A percentile compares a stretch with the other conserved stretches of the same genome.
These are phyloP conservation scores for Ischnura elegans DNA, from an alignment of 2,888 invertebrate genomes.

Conservation along the genomic window DNA sequence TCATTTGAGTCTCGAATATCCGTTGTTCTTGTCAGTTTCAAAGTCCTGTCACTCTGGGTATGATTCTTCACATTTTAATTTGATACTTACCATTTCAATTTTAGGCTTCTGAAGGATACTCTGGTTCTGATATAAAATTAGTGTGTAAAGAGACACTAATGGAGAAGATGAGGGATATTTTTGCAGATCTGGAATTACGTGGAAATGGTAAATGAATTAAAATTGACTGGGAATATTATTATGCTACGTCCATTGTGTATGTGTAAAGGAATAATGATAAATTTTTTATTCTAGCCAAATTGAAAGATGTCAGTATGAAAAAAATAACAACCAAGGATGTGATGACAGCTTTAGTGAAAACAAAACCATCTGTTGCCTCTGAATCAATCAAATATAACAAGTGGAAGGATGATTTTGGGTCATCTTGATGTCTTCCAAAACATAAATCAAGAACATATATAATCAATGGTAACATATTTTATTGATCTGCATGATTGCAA, in stretches of 20 bases:
- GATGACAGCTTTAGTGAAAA: constrained; percentile 79
- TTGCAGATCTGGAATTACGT: constrained; percentile 78
- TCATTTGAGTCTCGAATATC: no score
- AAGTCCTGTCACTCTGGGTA: no score
- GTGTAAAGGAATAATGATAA: constrained; percentile 65
- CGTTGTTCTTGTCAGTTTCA: no score
- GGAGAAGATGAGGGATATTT: constrained; percentile 86
- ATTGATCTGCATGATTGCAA: no score
- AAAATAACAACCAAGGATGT: constrained; percentile 78
- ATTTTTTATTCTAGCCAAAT: constrained; percentile 70
- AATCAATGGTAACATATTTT: no score
- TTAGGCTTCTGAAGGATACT: constrained; percentile 86
- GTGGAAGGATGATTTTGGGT: constrained; percentile 84
- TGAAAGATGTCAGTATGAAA: constrained; percentile 71
- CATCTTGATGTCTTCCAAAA: constrained; percentile 75
- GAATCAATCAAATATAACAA: constrained; percentile 81
- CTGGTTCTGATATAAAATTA: constrained; percentile 92
- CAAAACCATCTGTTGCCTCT: constrained; percentile 82
- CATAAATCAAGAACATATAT: no score
- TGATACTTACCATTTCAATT: no score
- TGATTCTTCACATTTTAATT: no score
- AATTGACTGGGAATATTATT: constrained; percentile 17
- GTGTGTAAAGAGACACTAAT: constrained; percentile 95
- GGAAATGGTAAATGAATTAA: constrained; percentile 68
- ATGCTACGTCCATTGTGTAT: neutral